phyloP scores from a whole-genome alignment of 2,113 vertebrate species.

The Ciconia boyciana region DNA sequence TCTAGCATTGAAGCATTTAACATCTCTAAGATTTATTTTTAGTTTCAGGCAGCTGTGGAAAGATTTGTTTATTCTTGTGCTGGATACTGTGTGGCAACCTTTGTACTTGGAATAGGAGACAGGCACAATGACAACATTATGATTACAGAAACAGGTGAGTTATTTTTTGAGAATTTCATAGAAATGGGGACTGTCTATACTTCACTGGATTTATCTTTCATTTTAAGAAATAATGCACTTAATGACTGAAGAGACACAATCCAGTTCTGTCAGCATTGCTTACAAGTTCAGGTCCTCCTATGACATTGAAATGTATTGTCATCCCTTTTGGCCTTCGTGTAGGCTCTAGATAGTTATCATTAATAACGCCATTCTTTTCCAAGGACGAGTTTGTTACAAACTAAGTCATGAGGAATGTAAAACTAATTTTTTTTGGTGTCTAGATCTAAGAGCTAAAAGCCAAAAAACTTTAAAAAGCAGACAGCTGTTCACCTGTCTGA shows the following conservation, averaged over 20 bases:
- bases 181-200: neutral
- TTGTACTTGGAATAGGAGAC: slow-evolving; percentile 97
- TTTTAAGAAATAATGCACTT: neutral
- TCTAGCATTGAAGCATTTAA: neutral
- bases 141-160: slow-evolving; percentile 94
- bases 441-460: neutral
- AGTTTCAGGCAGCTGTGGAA: slow-evolving; percentile 95
- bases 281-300: neutral
- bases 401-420: neutral
- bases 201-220: neutral
- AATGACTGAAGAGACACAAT: neutral
- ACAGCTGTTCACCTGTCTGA: neutral
- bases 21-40: neutral
- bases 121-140: slow-evolving; percentile 99
- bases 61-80: slow-evolving; percentile 95
- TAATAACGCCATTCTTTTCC: neutral
- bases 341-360: neutral
- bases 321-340: neutral
- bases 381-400: neutral
- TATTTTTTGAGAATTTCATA: neutral
- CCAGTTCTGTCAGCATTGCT: neutral
- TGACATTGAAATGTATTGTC: neutral
- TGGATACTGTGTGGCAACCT: slow-evolving; percentile 97
- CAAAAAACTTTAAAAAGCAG: neutral
- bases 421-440: neutral